Conservation (phyloP, 2,113 vertebrate species). For the Pardalotus punctatus region DNA sequence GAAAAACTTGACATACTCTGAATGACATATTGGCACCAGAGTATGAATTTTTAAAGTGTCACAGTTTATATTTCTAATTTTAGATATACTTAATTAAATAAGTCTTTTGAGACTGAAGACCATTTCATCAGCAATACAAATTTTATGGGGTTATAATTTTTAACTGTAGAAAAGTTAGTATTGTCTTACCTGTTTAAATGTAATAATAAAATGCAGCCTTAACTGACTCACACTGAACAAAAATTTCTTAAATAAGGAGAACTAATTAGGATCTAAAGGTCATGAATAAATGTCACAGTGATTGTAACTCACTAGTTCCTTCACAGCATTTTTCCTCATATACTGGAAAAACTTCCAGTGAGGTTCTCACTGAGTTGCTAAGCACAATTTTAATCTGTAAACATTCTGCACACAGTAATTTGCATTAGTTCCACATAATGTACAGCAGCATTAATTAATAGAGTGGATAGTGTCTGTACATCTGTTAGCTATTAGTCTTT, state of each 20-base stretch:
- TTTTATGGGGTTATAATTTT: conserved; percentile 20
- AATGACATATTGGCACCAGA: background rate
- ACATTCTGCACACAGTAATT: conserved; percentile 26
- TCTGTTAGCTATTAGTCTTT: conserved; percentile 57
- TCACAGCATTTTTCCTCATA: background rate
- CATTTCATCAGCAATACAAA: conserved; percentile 7
- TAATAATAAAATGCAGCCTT: background rate
- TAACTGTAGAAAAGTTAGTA: background rate
- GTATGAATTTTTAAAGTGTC: background rate
- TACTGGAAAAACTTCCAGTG: background rate
- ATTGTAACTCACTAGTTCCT: background rate
- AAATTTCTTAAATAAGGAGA: background rate
- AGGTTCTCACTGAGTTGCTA: background rate
- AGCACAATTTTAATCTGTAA: conserved; percentile 39
- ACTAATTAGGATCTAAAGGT: background rate
- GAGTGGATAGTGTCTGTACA: conserved; percentile 28
- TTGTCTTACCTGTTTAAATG: background rate
- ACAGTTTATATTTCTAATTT: background rate
- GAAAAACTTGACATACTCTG: background rate
- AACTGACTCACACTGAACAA: background rate
- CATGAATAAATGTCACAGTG: background rate
- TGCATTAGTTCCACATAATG: conserved; percentile 48
- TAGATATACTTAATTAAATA: conserved; percentile 13
- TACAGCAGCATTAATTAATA: conserved; percentile 57
- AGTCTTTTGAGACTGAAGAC: background rate